Base-by-base conservation (phyloP, 2,113 vertebrate species). In the Paratilapia polleni region DNA sequence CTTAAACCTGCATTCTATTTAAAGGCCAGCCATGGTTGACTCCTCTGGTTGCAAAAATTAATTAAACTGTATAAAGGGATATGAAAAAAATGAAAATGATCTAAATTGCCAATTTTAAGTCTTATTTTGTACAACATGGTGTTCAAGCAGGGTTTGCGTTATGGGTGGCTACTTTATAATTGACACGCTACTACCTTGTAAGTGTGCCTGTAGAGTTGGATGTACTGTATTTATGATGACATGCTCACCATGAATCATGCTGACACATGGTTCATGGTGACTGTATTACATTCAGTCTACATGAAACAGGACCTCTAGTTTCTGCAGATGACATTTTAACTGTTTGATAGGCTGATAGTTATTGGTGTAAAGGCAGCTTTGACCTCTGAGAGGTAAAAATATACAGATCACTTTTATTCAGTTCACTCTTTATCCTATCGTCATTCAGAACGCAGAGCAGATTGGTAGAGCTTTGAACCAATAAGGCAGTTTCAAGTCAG, bases 381-480 rank as follows among this genome's bases (percentile, higher is more conserved):
- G 52, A 73, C 26, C 47, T 54, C 47, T 34, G 26, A 73, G 5
- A 34, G 17, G 36, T 31, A n/a, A 31, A 73, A 54, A 9, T 17
- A 73, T 54, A 6, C 68, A n/a, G 1, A 54, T 54, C 47, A n/a
- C 52, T 28, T 54, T 73, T n/a, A 34, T 73, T 73, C 26, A 73
- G 47, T 73, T 15, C 24, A 49, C 58, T 8, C 6, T 8, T 2
- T 36, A 85, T 22, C 24, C 49, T 26, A 9, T 78, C 14, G 76
- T 47, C 68, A 59, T 19, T 26, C 28, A 84, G 68, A 13, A 34
- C 59, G 15, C 36, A 66, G 64, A 83, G 56, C 0, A 28, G 78
- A 68, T 47, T 59, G 36, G 58, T 62, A 31, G 64, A 77, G n/a
- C 68, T 26, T 19, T 63, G 66, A 81, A 88, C 54, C 49, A 10